Base-by-base conservation (phyloP, 2,888 invertebrate genomes). In the Latrodectus hesperus region DNA sequence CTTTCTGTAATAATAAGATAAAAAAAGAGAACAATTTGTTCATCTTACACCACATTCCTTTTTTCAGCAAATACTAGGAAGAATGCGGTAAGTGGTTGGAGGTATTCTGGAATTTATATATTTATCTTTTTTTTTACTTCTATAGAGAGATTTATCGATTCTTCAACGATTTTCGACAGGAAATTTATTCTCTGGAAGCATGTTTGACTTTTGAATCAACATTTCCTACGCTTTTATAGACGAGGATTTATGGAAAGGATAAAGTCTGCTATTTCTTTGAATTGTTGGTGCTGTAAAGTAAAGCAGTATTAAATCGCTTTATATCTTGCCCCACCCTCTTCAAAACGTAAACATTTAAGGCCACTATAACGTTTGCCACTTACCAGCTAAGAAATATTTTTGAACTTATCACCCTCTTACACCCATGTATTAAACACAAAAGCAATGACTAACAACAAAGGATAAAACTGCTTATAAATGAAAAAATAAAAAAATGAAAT, bases 121-220 rank as follows among this genome's bases (percentile, higher is more conserved):
- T 74, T 82, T 64, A 65, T 78, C 73, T 51, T 51, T 26, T 51
- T 77, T 74, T 67, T 65, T 79, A 49, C 68, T 65, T 68, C 77
- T 49, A 53, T 49, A 55, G 72, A 74, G 73, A 85, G 85, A 85
- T 85, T 80, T 85, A 85, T 85, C 79, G 85, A 85, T 85, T 85
- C 75, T 80, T 80, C 75, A 79, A 85, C 79, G 75, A 79, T 80
- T 85, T 80, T 80, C 52, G 74, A 75, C 75, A 80, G 85, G 78
- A 84, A 79, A 85, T 85, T 79, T 79, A 79, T 80, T 85, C 75
- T 85, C 64, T 65, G 38, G 79, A 70, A 80, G 70, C 85, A 70
- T 85, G 75, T 85, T 85, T 85, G 79, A 80, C 79, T 85, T 80
- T 80, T 67, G 79, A 79, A 70, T 79, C 78, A 79, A 80, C 79